Conservation (phyloP, 2,113 vertebrate genomes). For the Oreochromis tanganicae region DNA sequence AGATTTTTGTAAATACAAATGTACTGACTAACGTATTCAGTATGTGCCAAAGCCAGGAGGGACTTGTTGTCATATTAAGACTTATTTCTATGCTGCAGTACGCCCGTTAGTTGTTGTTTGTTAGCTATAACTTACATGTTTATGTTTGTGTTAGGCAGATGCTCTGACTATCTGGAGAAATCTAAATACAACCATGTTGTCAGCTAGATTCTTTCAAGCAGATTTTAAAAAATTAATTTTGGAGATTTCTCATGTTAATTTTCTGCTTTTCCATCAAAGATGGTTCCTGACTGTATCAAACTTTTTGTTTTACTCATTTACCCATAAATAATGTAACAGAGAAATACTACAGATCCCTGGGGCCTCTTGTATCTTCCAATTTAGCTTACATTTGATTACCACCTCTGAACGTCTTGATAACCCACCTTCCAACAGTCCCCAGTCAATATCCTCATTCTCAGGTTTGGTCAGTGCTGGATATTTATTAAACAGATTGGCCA, state of each 20-base stretch:
- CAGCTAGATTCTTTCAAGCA: neutral
- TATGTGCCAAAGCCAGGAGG: neutral
- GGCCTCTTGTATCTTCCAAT: neutral
- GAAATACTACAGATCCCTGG: neutral
- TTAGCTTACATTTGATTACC: neutral
- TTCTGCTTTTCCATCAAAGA: neutral
- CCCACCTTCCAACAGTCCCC: constrained; percentile 81
- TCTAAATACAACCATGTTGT: neutral
- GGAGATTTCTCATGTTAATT: neutral
- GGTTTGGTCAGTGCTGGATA: constrained; percentile 94
- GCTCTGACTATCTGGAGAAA: neutral
- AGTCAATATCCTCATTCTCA: constrained; percentile 93
- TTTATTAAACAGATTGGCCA: constrained; percentile 96
- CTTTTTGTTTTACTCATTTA: neutral
- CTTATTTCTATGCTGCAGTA: neutral
- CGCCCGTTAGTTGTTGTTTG: neutral
- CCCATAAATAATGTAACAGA: neutral
- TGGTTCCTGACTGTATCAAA: neutral
- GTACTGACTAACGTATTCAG: neutral
- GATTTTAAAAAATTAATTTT: neutral
- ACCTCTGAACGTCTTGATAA: neutral
- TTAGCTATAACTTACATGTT: neutral
- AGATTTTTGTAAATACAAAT: neutral
- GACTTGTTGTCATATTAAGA: neutral
- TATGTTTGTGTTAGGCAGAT: neutral